Evolutionary conservation across 2,888 invertebrate genomes (phyloP).

Genomic region (Perdita meconis): DNA sequence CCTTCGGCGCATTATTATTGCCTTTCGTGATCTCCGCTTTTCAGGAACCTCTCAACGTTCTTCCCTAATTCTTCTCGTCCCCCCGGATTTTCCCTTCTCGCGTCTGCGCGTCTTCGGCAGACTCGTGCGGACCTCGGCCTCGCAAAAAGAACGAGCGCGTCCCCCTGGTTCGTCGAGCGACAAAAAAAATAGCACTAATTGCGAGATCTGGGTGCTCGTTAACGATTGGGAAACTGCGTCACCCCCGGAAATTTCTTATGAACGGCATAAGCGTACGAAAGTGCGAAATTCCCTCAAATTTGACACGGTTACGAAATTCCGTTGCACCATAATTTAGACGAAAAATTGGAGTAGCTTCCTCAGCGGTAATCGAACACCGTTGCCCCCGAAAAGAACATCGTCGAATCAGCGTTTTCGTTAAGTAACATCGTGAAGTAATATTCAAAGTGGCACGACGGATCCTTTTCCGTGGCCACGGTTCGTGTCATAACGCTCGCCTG

Average conservation of each 20-base stretch:
- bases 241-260: background rate
- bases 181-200: background rate
- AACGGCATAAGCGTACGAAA: no score
- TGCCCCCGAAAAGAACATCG: background rate
- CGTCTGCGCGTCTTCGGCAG: background rate
- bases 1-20: background rate
- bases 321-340: background rate
- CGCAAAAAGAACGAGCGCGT: background rate
- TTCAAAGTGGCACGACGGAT: constrained; percentile 32
- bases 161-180: background rate
- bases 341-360: constrained; percentile 8
- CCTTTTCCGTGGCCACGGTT: background rate
- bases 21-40: background rate
- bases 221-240: background rate
- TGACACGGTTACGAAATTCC: constrained; percentile 23
- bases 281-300: background rate
- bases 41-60: background rate
- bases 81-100: background rate
- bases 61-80: background rate
- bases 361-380: constrained; percentile 3
- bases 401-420: constrained; percentile 38
- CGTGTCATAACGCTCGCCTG: constrained; percentile 21
- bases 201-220: background rate
- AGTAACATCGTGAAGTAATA: constrained; percentile 49
- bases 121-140: background rate